These are phyloP conservation scores for Hypercompe scribonia DNA, from an alignment of 2,888 invertebrate genomes.

Conservation along the genomic window DNA sequence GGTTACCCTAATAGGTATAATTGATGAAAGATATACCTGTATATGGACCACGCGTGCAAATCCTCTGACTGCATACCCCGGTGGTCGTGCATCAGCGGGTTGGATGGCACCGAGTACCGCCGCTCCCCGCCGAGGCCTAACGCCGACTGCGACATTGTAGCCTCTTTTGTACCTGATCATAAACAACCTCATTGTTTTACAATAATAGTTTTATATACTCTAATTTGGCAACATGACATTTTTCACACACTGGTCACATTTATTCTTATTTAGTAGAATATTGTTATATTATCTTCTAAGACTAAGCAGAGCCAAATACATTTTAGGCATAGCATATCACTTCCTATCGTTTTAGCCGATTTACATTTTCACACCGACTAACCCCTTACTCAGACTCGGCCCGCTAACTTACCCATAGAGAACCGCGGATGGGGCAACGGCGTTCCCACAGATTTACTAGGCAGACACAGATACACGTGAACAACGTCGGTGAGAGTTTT, in stretches of 20 bases:
- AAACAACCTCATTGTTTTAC: constrained; percentile 20
- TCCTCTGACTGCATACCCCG: constrained; percentile 95
- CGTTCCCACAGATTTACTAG: no score
- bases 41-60: constrained; percentile 98
- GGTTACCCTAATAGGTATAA: neutral
- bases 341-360: neutral
- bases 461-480: neutral
- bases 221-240: constrained; percentile 4
- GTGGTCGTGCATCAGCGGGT: constrained; percentile 89
- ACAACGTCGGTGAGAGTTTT: neutral
- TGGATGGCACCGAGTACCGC: constrained; percentile 95
- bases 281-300: neutral
- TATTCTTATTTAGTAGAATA: neutral
- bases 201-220: constrained; percentile 5
- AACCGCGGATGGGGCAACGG: no score
- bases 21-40: constrained; percentile 86
- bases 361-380: neutral
- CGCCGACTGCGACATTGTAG: constrained; percentile 78
- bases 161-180: constrained; percentile 40
- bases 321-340: neutral
- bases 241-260: neutral
- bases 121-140: constrained; percentile 89
- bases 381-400: no score
- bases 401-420: no score
- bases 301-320: neutral